phyloP scores from a whole-genome alignment of 2,797 vertebrate genomes.

The Carapus acus region DNA sequence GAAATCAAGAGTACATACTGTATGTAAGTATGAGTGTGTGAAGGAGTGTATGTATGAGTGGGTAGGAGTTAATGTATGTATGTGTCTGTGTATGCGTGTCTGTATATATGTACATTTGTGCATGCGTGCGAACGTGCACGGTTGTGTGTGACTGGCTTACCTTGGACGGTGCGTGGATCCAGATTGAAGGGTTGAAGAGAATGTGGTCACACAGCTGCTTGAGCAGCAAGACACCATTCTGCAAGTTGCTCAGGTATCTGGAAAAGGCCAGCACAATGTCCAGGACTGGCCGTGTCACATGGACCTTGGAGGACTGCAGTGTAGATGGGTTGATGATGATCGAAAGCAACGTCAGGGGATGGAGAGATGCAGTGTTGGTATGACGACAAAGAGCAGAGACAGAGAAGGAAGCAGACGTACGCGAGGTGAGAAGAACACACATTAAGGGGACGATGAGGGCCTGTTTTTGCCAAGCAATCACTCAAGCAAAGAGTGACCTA shows the following conservation, averaged over 20 bases:
- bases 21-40: neutral
- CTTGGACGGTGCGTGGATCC: slow-evolving; percentile 96
- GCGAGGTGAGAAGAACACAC: no score
- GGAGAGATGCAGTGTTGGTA: neutral
- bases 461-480: slow-evolving; percentile 52
- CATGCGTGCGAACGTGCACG: neutral
- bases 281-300: slow-evolving; percentile 85
- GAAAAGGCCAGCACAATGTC: slow-evolving; percentile 93
- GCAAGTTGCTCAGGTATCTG: slow-evolving; percentile 92
- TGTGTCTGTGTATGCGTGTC: no score
- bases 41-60: slow-evolving; percentile 6
- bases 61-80: neutral
- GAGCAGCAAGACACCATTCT: slow-evolving; percentile 86
- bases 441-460: no score
- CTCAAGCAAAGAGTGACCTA: slow-evolving; percentile 52
- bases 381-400: slow-evolving; percentile 32
- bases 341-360: neutral
- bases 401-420: no score
- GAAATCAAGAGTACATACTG: no score
- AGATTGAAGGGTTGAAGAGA: slow-evolving; percentile 95
- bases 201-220: slow-evolving; percentile 98
- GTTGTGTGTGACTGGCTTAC: slow-evolving; percentile 62
- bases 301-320: slow-evolving; percentile 89
- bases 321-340: slow-evolving; percentile 13
- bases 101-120: neutral